Evolutionary conservation across 2,797 vertebrate species (phyloP).

Genomic region (Muscicapa striata): DNA sequence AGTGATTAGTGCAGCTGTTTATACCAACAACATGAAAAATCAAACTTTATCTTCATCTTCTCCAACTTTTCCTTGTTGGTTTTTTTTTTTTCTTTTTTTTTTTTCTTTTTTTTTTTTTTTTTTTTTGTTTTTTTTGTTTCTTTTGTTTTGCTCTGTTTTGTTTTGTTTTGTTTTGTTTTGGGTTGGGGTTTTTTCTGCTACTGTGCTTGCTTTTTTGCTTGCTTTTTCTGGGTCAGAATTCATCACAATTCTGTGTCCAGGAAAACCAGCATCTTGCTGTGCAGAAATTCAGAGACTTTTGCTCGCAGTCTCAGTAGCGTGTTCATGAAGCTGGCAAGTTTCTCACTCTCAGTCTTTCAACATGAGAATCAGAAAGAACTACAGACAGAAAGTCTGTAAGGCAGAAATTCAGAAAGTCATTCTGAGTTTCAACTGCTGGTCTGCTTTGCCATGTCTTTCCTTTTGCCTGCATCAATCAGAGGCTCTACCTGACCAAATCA

Average conservation of each 20-base stretch:
- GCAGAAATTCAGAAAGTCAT: neutral
- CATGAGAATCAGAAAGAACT: neutral
- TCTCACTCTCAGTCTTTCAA: neutral
- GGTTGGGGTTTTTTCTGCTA: neutral
- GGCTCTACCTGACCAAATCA: neutral
- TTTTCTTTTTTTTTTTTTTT: neutral
- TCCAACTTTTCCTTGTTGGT: neutral
- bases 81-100: neutral
- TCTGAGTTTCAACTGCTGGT: neutral
- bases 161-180: too few relatives aligned
- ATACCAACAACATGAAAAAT: neutral
- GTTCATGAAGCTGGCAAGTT: neutral
- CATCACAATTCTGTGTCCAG: neutral
- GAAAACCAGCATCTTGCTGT: neutral
- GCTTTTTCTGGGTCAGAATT: neutral
- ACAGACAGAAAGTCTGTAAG: too few relatives aligned
- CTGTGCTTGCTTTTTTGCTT: neutral
- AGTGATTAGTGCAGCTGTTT: neutral
- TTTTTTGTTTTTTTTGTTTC: too few relatives aligned
- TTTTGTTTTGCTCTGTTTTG: too few relatives aligned
- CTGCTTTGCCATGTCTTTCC: neutral
- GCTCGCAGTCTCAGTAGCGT: neutral
- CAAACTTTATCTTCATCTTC: neutral
- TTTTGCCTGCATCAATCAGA: neutral
- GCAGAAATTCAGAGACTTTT: neutral